These are phyloP conservation scores for Plotosus lineatus DNA, from an alignment of 2,113 vertebrate genomes.

Conservation along the genomic window DNA sequence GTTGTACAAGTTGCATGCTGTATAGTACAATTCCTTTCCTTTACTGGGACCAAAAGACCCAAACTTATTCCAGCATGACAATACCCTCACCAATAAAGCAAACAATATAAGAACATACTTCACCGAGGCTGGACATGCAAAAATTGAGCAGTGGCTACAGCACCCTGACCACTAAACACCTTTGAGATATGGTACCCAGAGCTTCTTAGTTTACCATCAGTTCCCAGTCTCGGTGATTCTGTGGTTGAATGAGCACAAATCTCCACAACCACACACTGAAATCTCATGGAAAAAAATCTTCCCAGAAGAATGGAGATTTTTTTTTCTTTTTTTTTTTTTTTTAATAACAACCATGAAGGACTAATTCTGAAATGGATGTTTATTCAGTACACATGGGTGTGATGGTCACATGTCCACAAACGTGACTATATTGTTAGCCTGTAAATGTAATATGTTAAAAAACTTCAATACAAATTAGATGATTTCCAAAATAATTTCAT, in stretches of 20 bases:
- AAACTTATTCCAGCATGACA: neutral
- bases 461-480: neutral
- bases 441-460: neutral
- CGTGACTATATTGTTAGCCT: neutral
- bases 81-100: neutral
- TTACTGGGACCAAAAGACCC: neutral
- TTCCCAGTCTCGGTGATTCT: neutral
- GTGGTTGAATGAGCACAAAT: too few relatives aligned
- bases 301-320: neutral
- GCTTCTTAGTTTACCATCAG: neutral
- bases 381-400: neutral
- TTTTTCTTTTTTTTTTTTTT: too few relatives aligned
- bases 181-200: neutral
- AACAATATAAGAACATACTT: neutral
- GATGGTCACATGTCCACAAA: neutral
- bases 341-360: neutral
- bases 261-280: neutral
- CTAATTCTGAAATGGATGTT: neutral
- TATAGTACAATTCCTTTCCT: too few relatives aligned
- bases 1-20: too few relatives aligned
- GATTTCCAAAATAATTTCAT: neutral
- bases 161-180: neutral
- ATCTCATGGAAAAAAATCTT: neutral
- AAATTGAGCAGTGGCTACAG: neutral
- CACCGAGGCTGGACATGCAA: neutral